Evolutionary conservation across 2,113 vertebrate species (phyloP), one percentile per base, ranked within the genome.

Genomic region (Atractosteus spatula): DNA sequence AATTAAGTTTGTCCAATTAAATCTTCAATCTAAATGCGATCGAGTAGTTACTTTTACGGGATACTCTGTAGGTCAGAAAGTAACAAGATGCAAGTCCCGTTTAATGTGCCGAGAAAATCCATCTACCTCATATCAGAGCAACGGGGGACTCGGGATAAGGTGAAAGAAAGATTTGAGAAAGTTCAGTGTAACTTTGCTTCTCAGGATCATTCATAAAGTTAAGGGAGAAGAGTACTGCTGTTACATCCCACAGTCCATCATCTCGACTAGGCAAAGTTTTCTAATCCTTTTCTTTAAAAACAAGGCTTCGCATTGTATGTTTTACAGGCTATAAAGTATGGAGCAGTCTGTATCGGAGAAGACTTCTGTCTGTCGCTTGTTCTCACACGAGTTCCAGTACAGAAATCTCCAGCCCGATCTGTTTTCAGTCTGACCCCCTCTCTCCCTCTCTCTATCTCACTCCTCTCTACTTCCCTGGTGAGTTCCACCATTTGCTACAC

Each of bases 401-500:
- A 75, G 86, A 86, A 90, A 79, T 87, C 89, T 83, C 76, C 82
- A 81, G 85, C 82, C 84, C 80, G 86, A 85, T 87, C 88, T 89
- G 86, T 91, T 89, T 90, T 87, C 84, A 89, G 87, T 86, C 85
- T 85, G 76, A 76, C 81, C 80, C 81, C 77, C 76, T 71, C 80
- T 45, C 80, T 77, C 76, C 77, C 78, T 54, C 70, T 62, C 73
- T 43, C 76, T 68, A 57, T 81, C 69, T 41, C 41, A 44, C 59
- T 4, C n/a, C 8, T 80, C 84, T 75, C 78, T 71, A 68, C 64
- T 45, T 74, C 86, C 79, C 78, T 68, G 76, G 79, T 85, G 79
- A 90, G 80, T 85, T 82, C 85, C 83, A 88, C 88, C 89, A 82
- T 86, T 87, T 88, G 79, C 89, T 88, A 79, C 82, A 83, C 75